Base-by-base conservation (phyloP, 1,140 invertebrate species). In the Meteorus sp. region DNA sequence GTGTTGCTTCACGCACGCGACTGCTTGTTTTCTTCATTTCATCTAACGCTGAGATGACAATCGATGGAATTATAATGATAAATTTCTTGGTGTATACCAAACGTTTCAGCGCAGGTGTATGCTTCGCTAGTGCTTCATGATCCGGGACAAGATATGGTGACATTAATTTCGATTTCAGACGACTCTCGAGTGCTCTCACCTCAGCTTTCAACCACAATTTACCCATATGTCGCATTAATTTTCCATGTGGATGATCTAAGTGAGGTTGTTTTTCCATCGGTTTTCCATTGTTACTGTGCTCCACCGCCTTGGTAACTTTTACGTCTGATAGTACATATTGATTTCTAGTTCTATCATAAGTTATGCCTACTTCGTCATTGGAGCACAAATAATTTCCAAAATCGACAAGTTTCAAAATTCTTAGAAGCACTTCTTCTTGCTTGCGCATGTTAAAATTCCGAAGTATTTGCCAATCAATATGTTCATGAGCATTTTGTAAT, bases 41-140 rank as follows among this genome's bases (percentile, higher is more conserved):
- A 72, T 96, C 93, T 68, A 96, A 78, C 43, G 89, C 88, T 63
- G 90, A 91, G 51, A 96, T 85, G 37, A 95, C 91, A 70, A 88
- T 84, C 66, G 86, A 83, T 3, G 92, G 92, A 61, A 94, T 87
- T 17, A 94, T 80, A 23, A 94, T 81, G 55, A 94, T 88, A 69
- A 92, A 91, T 66, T 89, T 88, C 55, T 87, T 88, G 1, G 87
- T 83, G 65, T 83, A 82, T 3, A 92, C 85, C 27, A 97, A 77
- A 63, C 91, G 88, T 69, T 92, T 93, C 15, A 95, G 84, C 35
- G 88, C 81, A 20, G 85, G 82, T 51, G 89, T 86, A 68, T 89
- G 85, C 57, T 88, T 84, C 50, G 86, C 86, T 13, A 93, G 81
- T 17, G 85, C 85, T 58, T 88, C 85, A 6, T 87, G 82, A 73